phyloP scores from a whole-genome alignment of 2,113 vertebrate genomes.

The Amphiprion ocellaris region DNA sequence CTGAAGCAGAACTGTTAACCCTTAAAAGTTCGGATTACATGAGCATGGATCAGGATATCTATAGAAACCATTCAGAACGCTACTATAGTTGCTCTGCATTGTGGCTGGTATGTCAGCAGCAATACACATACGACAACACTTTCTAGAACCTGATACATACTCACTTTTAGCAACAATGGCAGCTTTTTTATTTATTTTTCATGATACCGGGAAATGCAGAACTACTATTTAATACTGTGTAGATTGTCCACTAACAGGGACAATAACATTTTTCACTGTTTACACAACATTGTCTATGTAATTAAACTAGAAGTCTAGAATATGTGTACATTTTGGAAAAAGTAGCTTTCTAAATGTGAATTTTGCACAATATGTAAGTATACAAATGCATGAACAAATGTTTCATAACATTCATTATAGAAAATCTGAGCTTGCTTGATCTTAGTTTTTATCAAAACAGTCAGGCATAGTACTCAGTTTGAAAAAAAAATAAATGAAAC shows the following conservation, averaged over 20 bases:
- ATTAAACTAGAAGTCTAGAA: constrained; percentile 23
- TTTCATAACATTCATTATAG: constrained; percentile 36
- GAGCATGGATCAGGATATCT: constrained; percentile 17
- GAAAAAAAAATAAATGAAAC: background rate
- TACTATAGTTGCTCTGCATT: constrained; percentile 41
- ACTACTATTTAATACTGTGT: background rate
- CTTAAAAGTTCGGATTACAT: background rate
- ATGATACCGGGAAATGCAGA: background rate
- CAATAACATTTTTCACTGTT: constrained; percentile 23
- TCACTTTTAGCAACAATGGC: constrained; percentile 35
- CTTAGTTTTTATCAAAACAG: constrained; percentile 12
- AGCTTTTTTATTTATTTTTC: constrained; percentile 36
- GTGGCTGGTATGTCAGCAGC: constrained; percentile 5
- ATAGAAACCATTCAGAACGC: constrained; percentile 39
- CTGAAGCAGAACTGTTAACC: constrained; percentile 22
- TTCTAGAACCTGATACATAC: constrained; percentile 29
- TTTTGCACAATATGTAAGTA: constrained; percentile 32
- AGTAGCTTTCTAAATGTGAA: constrained; percentile 28
- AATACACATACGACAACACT: constrained; percentile 12
- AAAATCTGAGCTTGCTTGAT: constrained; percentile 32
- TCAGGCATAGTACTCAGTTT: constrained; percentile 15
- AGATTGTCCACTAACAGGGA: constrained; percentile 2
- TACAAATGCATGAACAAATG: background rate
- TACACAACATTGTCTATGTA: constrained; percentile 39
- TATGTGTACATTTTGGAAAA: constrained; percentile 20